phyloP scores from a whole-genome alignment of 2,113 vertebrate genomes.

The Misgurnus mizolepis region DNA sequence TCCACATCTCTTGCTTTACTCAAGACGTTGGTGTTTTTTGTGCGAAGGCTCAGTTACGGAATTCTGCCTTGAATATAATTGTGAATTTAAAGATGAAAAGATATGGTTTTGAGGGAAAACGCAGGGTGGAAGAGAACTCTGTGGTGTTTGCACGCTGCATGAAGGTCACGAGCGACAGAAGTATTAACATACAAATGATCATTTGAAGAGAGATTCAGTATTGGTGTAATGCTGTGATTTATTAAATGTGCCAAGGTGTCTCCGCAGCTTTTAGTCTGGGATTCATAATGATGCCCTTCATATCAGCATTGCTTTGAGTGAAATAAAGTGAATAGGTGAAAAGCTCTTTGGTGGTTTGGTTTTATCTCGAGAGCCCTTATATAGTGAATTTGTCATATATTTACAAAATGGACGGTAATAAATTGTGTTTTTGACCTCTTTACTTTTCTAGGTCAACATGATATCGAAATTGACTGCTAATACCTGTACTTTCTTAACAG shows the following conservation, averaged over 20 bases:
- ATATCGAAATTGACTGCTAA: no score
- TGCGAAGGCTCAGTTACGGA: not conserved
- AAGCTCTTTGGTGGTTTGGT: not conserved
- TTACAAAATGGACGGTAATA: not conserved
- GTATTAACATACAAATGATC: conserved; percentile 22
- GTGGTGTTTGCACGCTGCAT: not conserved
- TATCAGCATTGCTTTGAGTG: conserved; percentile 32
- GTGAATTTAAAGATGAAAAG: not conserved
- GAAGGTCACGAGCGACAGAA: conserved; percentile 1
- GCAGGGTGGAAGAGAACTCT: not conserved
- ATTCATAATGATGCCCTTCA: conserved; percentile 30
- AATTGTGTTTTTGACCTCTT: not conserved
- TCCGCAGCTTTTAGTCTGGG: conserved; percentile 39
- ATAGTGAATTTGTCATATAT: not conserved
- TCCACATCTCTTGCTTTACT: not conserved
- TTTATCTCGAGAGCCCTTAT: not conserved
- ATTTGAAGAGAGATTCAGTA: conserved; percentile 2
- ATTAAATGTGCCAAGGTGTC: conserved; percentile 14
- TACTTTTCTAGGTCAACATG: not conserved
- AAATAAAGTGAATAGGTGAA: not conserved
- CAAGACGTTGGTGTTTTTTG: conserved; percentile 21
- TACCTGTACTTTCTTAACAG: not conserved
- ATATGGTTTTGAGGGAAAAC: not conserved
- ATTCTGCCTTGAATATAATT: not conserved
- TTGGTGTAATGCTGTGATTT: conserved; percentile 41